Conservation (phyloP, 2,888 invertebrate genomes). For the Gasteruption jaculator region DNA sequence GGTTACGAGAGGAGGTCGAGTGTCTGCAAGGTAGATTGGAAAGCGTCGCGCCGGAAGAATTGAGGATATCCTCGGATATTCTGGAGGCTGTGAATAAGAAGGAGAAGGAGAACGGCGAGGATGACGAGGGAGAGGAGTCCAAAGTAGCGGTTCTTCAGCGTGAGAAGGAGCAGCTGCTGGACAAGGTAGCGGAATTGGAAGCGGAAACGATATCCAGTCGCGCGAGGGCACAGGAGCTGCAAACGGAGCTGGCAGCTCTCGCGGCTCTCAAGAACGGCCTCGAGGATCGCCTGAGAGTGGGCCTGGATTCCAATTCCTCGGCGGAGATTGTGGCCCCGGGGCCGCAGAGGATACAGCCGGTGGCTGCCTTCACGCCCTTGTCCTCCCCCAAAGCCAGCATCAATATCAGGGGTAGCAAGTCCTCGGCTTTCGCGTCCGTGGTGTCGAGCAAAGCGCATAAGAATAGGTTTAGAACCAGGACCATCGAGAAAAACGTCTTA, state of each 20-base stretch:
- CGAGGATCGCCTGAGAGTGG: constrained; percentile 45
- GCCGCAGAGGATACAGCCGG: constrained; percentile 36
- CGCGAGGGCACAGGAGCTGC: constrained; percentile 63
- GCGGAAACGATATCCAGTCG: constrained; percentile 68
- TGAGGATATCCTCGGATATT: constrained; percentile 45
- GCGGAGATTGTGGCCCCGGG: constrained; percentile 36
- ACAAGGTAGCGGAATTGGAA: constrained; percentile 73
- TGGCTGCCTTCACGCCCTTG: constrained; percentile 23
- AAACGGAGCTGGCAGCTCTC: constrained; percentile 61
- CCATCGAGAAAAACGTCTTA: constrained; percentile 47
- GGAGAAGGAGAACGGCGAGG: constrained; percentile 21
- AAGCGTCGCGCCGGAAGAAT: constrained; percentile 43
- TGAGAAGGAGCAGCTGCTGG: constrained; percentile 72
- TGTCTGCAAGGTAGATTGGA: constrained; percentile 58
- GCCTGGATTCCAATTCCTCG: constrained; percentile 27
- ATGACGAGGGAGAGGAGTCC: constrained; percentile 45
- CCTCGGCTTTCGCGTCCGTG: constrained; percentile 38
- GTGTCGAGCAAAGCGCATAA: constrained; percentile 37
- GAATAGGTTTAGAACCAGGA: constrained; percentile 47
- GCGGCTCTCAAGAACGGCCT: constrained; percentile 46
- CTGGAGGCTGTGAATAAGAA: constrained; percentile 44
- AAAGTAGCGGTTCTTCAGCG: constrained; percentile 63
- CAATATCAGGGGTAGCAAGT: constrained; percentile 37
- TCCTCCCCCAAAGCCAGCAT: constrained; percentile 33
- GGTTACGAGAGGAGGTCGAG: constrained; percentile 67